Evolutionary conservation across 2,113 vertebrate genomes (phyloP), one percentile per base, ranked within the genome.

Genomic region (Cyprinodon brontotheroides): DNA sequence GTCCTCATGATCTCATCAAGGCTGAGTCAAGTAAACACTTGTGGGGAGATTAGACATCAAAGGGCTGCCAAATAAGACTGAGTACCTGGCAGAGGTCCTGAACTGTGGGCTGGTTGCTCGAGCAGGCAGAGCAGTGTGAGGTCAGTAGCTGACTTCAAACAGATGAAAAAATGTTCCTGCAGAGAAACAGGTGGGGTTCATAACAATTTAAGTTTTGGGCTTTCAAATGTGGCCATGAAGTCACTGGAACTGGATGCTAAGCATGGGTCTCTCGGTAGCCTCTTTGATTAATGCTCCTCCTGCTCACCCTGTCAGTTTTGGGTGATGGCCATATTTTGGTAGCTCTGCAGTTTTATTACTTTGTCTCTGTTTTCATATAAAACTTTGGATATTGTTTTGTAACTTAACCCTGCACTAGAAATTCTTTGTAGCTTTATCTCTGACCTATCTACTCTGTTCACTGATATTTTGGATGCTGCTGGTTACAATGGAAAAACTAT

Each of bases 31-130:
- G 86, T 85, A 86, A 89, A 87, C 82, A 82, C 61, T 71, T 15
- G 75, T 75, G 86, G 85, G 87, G 84, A 86, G 86, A 86, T 87
- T 85, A 83, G 65, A 66, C 89, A 84, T 92, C 87, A 91, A 92
- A 91, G 91, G 61, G 61, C 82, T 88, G 88, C 75, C 82, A 86
- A 74, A 68, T 8, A 82, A 89, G 87, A 87, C 84, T 3, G 71
- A 89, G 78, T 82, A 89, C 85, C 88, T 90, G 88, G 82, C 88
- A 85, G 71, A 79, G 83, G 77, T 73, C 78, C 72, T 85, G 85
- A 84, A 82, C 87, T 79, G 73, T 76, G 67, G 78, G 78, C 79
- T 79, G 68, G 67, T 83, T 90, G 76, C 85, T 89, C 84, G 75
- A 87, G 77, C 80, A 86, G 75, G 72, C 74, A 61, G 85, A 86